These are phyloP conservation scores for Tachypleus tridentatus DNA, from an alignment of 1,140 invertebrate species.

Conservation along the genomic window DNA sequence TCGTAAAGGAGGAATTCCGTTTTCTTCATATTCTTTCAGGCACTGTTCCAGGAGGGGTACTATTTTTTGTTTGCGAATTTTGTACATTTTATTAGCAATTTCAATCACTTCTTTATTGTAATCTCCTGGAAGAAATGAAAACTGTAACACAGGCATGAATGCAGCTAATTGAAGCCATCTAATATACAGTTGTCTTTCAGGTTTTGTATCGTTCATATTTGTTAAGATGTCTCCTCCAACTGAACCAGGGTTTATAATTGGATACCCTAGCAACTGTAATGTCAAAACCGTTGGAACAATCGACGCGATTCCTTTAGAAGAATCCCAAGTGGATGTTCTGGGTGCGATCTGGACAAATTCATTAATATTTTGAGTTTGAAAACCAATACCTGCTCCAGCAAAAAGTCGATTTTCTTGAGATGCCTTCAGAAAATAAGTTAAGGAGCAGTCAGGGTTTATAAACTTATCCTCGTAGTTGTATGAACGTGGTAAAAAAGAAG, in stretches of 20 bases:
- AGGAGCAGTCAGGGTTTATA: slow-evolving; percentile 59
- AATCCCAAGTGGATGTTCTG: slow-evolving; percentile 73
- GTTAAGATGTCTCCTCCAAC: slow-evolving; percentile 62
- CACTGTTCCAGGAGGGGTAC: slow-evolving; percentile 57
- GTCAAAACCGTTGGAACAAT: slow-evolving; percentile 75
- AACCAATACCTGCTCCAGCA: slow-evolving; percentile 15
- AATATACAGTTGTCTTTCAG: slow-evolving; percentile 76
- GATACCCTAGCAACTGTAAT: slow-evolving; percentile 75
- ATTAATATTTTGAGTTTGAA: slow-evolving; percentile 18
- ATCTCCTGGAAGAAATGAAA: slow-evolving; percentile 73
- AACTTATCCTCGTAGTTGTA: slow-evolving; percentile 13
- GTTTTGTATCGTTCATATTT: slow-evolving; percentile 28
- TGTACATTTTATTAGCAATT: slow-evolving; percentile 58
- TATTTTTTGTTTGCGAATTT: slow-evolving; percentile 57
- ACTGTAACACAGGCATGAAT: slow-evolving; percentile 81
- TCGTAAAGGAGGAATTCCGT: slow-evolving; percentile 64
- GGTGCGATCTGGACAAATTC: slow-evolving; percentile 70
- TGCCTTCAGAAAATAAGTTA: slow-evolving; percentile 40
- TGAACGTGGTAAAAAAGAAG: slow-evolving; percentile 17
- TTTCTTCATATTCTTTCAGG: slow-evolving; percentile 53
- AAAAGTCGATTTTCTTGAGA: slow-evolving; percentile 34
- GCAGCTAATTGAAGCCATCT: slow-evolving; percentile 85
- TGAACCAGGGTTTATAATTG: slow-evolving; percentile 81
- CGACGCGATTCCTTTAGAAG: slow-evolving; percentile 42
- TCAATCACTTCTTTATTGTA: slow-evolving; percentile 68